Evolutionary conservation across 2,888 invertebrate species (phyloP).

Genomic region (Papilio demoleus): DNA sequence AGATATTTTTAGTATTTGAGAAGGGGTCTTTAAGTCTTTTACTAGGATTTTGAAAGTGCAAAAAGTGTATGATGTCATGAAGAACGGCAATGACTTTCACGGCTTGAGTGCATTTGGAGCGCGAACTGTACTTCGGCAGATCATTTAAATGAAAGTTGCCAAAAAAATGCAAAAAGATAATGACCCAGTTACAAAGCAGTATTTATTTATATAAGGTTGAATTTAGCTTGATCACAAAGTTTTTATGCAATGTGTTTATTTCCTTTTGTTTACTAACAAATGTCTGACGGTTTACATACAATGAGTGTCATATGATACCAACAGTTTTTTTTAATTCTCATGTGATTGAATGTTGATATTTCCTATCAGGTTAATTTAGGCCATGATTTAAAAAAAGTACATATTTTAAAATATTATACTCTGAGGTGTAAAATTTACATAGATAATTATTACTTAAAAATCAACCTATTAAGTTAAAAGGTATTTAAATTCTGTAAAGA

Average conservation of each 20-base stretch:
- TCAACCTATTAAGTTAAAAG: too few species aligned
- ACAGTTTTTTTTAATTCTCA: conserved; percentile 2
- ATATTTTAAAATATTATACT: too few species aligned
- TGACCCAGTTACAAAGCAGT: conserved; percentile 54
- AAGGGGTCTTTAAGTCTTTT: conserved; percentile 39
- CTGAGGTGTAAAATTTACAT: background rate
- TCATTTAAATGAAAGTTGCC: conserved; percentile 76
- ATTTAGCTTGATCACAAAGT: conserved; percentile 37
- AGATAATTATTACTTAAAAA: background rate
- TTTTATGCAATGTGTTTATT: conserved; percentile 37
- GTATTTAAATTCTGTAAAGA: too few species aligned
- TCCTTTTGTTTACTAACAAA: conserved; percentile 50
- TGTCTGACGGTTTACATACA: conserved; percentile 28
- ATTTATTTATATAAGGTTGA: conserved; percentile 31
- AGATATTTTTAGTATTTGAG: background rate
- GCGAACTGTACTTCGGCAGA: conserved; percentile 74
- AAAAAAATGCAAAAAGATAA: conserved; percentile 66
- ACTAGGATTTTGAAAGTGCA: conserved; percentile 70
- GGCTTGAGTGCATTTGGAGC: conserved; percentile 81
- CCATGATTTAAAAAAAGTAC: background rate
- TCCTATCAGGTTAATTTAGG: background rate
- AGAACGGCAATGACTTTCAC: conserved; percentile 81
- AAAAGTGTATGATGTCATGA: conserved; percentile 79
- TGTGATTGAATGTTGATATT: background rate
- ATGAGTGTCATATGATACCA: background rate